Conservation (phyloP, 2,113 vertebrate species). For the Bombycilla garrulus region DNA sequence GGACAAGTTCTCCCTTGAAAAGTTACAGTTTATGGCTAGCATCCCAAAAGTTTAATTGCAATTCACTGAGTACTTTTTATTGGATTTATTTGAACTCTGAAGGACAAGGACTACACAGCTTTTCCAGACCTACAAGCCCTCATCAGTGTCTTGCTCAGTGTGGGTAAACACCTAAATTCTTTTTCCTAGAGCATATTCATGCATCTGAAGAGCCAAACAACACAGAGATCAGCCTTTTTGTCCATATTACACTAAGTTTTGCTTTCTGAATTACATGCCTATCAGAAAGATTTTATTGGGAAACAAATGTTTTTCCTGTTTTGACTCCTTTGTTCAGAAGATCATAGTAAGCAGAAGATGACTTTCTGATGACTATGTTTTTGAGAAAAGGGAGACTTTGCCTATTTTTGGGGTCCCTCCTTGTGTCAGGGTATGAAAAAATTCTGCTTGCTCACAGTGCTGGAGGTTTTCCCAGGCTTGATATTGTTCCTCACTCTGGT, state of each 20-base stretch:
- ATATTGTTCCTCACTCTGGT: background rate
- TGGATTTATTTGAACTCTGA: background rate
- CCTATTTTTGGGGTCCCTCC: background rate
- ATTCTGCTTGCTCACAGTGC: background rate
- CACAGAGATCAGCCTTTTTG: background rate
- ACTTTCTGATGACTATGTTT: background rate
- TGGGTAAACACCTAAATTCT: background rate
- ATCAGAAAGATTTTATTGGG: background rate
- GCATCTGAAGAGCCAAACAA: background rate
- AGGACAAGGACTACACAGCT: background rate
- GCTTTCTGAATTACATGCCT: background rate
- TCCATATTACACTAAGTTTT: background rate
- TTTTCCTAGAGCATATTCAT: background rate
- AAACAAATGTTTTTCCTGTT: background rate
- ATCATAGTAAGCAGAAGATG: background rate
- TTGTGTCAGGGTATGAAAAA: background rate
- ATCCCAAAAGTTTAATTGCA: background rate
- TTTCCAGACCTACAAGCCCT: background rate
- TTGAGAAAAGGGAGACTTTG: accelerated
- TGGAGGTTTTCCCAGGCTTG: background rate
- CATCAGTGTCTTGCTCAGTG: background rate
- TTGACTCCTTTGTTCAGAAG: background rate
- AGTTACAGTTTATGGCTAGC: background rate
- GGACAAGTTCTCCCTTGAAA: background rate
- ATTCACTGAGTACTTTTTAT: background rate